phyloP scores from a whole-genome alignment of 2,113 vertebrate species.

The Takifugu bimaculatus region DNA sequence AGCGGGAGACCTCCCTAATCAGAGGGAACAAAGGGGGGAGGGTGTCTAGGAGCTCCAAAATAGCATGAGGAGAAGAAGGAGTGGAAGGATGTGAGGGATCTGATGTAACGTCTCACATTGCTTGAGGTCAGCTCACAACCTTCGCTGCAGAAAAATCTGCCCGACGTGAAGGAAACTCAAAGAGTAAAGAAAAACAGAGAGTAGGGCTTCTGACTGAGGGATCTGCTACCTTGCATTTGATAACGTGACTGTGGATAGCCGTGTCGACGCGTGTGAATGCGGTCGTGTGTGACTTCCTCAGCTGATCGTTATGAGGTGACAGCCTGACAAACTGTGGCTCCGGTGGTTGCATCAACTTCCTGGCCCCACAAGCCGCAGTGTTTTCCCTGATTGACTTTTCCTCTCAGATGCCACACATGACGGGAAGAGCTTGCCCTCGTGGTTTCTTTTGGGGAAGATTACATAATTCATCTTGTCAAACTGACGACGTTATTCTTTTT shows the following conservation, averaged over 20 bases:
- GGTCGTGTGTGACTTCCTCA: slow-evolving; percentile 49
- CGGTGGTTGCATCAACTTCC: slow-evolving; percentile 59
- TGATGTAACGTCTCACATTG: slow-evolving; percentile 41
- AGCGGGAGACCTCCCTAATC: slow-evolving; percentile 60
- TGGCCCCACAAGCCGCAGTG: slow-evolving; percentile 54
- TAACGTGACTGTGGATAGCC: slow-evolving; percentile 13
- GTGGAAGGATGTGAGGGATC: slow-evolving; percentile 65
- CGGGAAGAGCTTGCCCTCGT: not conserved
- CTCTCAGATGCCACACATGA: slow-evolving; percentile 40
- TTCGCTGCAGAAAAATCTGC: not conserved
- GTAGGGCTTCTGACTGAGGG: slow-evolving; percentile 1
- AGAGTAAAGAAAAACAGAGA: not conserved
- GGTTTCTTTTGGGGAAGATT: slow-evolving; percentile 32
- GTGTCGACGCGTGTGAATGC: slow-evolving; percentile 4
- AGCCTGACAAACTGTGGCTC: slow-evolving; percentile 61
- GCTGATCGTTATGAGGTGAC: slow-evolving; percentile 58
- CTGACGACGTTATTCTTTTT: not conserved
- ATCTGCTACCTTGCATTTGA: not conserved
- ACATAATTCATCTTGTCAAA: slow-evolving; percentile 6
- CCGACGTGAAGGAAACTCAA: slow-evolving; percentile 3
- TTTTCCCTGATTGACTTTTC: slow-evolving; percentile 59
- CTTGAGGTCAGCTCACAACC: not conserved
- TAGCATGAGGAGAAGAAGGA: slow-evolving; percentile 56
- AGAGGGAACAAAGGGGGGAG: slow-evolving; percentile 68
- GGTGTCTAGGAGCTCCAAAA: slow-evolving; percentile 59